Percentiles rank a stretch among this genome's conserved stretches.
Conservation (phyloP, 2,113 vertebrate genomes). For the Hydrochoerus hydrochaeris region DNA sequence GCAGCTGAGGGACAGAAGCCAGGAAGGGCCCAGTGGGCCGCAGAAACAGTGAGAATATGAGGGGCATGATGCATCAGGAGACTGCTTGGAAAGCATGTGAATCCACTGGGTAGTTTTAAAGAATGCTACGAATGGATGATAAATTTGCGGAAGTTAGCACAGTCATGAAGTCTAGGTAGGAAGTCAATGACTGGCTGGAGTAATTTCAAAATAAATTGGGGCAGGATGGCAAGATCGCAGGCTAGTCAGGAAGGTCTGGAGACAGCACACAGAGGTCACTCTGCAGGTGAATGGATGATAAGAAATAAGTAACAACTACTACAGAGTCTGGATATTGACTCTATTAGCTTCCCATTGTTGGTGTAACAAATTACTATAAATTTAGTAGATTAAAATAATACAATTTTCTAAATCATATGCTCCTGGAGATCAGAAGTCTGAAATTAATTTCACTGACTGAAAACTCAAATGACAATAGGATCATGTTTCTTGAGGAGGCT, state of each 20-base stretch:
- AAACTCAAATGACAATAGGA: neutral
- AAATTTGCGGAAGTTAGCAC: neutral
- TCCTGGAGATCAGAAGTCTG: neutral
- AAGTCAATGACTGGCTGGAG: neutral
- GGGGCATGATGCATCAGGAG: no score
- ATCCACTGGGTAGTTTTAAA: neutral
- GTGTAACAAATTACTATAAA: neutral
- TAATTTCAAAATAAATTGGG: neutral
- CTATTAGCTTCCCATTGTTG: neutral
- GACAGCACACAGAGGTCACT: neutral
- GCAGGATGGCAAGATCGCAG: neutral
- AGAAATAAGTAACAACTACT: neutral
- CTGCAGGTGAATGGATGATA: neutral
- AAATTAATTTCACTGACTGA: neutral
- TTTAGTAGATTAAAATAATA: neutral
- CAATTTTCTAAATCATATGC: neutral
- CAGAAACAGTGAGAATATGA: no score
- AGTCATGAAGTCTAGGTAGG: neutral
- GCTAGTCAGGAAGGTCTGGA: neutral
- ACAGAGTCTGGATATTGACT: neutral
- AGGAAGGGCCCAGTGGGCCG: neutral
- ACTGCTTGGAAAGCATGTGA: neutral
- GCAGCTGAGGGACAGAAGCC: rapidly evolving
- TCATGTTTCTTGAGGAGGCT: neutral
- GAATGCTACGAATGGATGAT: neutral